phyloP scores from a whole-genome alignment of 2,888 invertebrate species.

The Acanthosoma haemorrhoidale region DNA sequence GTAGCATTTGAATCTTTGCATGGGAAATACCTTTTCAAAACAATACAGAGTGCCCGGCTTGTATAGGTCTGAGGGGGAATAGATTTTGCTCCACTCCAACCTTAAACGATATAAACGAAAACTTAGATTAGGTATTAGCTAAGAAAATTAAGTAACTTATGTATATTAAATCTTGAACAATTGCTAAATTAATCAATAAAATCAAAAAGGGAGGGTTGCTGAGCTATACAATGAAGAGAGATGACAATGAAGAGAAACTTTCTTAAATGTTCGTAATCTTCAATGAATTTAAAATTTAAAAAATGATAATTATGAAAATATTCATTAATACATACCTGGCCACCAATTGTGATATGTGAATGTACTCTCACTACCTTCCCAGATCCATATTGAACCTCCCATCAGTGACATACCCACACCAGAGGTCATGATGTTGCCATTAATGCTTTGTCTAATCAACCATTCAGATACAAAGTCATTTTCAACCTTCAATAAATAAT shows the following conservation, averaged over 20 bases:
- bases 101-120: constrained; percentile 30
- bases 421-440: constrained; percentile 49
- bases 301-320: neutral
- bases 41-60: constrained; percentile 46
- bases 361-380: constrained; percentile 47
- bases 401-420: constrained; percentile 49
- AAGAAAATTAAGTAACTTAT: neutral
- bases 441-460: constrained; percentile 46
- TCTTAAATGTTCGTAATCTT: no score
- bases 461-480: constrained; percentile 55
- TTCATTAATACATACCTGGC: constrained; percentile 46
- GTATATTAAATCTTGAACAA: neutral
- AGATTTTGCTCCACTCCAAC: constrained; percentile 40
- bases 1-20: constrained; percentile 42
- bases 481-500: constrained; percentile 47
- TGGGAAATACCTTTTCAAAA: constrained; percentile 47
- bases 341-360: constrained; percentile 51
- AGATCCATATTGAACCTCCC: constrained; percentile 48
- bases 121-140: neutral
- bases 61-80: constrained; percentile 38
- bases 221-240: no score
- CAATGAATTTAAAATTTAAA: neutral
- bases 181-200: neutral
- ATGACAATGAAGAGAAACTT: no score
- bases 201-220: no score